These are phyloP conservation scores for Lutraria rhynchaena DNA, from an alignment of 1,140 invertebrate genomes.

Conservation along the genomic window DNA sequence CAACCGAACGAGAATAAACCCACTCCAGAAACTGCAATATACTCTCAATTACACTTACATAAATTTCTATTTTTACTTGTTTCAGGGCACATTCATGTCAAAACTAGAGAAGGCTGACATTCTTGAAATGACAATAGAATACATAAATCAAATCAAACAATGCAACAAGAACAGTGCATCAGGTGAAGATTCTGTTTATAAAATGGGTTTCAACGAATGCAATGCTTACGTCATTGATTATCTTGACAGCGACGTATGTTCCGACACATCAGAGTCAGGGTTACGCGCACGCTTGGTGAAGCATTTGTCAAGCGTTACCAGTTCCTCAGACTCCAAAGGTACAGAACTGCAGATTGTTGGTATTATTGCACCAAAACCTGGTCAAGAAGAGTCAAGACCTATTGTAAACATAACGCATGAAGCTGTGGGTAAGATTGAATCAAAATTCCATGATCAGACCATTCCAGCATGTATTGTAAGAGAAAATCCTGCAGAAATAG, in stretches of 20 bases:
- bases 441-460: too few relatives aligned
- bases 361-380: too few relatives aligned
- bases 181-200: background rate
- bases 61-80: too few relatives aligned
- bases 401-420: background rate
- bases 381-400: too few relatives aligned
- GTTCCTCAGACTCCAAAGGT: background rate
- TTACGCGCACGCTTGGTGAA: background rate
- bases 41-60: too few relatives aligned
- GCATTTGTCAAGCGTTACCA: slow-evolving; percentile 1
- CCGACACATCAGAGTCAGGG: background rate
- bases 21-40: too few relatives aligned
- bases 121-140: slow-evolving; percentile 18
- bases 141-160: slow-evolving; percentile 5
- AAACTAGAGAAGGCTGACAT: slow-evolving; percentile 36
- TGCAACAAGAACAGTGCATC: background rate
- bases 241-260: background rate
- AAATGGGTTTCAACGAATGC: slow-evolving; percentile 14
- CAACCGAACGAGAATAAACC: too few relatives aligned
- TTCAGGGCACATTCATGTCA: slow-evolving; percentile 13
- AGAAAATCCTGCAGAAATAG: too few relatives aligned
- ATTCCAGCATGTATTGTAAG: too few relatives aligned
- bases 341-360: too few relatives aligned
- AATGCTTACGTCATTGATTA: background rate
- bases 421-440: background rate